Percentiles rank a stretch among this genome's conserved stretches.
These are phyloP conservation scores for Potamilus streckersoni DNA, from an alignment of 1,140 invertebrate genomes.

Conservation along the genomic window DNA sequence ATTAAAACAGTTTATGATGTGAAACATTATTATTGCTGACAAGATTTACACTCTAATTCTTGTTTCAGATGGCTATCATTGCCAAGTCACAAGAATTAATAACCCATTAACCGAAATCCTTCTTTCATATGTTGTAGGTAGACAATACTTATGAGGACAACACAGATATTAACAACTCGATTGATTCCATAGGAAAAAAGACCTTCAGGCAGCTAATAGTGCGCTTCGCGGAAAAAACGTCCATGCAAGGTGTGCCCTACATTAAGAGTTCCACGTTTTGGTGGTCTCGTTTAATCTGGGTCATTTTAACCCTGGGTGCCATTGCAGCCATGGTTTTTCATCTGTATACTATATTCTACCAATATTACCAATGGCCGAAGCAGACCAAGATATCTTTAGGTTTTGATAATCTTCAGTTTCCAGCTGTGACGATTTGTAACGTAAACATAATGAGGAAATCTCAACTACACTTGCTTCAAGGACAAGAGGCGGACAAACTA, in stretches of 20 bases:
- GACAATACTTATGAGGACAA: not conserved
- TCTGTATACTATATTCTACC: slow-evolving; percentile 31
- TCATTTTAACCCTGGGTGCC: slow-evolving; percentile 23
- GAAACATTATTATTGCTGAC: too few species aligned
- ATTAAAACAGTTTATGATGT: too few species aligned
- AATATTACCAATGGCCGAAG: slow-evolving; percentile 36
- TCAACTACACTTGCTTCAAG: slow-evolving; percentile 1
- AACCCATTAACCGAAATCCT: too few species aligned
- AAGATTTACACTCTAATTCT: too few species aligned
- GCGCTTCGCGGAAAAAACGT: slow-evolving; percentile 40
- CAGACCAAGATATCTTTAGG: slow-evolving; percentile 27
- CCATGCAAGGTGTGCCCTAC: slow-evolving; percentile 38
- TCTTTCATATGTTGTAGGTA: too few species aligned
- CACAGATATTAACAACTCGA: slow-evolving; percentile 2
- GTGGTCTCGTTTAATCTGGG: slow-evolving; percentile 32
- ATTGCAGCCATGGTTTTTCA: slow-evolving; percentile 33
- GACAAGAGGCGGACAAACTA: not conserved
- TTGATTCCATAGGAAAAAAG: slow-evolving; percentile 23
- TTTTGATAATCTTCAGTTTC: slow-evolving; percentile 40
- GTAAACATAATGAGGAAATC: slow-evolving; percentile 30
- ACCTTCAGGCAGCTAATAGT: slow-evolving; percentile 18
- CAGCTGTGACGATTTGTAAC: slow-evolving; percentile 53
- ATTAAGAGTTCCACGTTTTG: slow-evolving; percentile 27
- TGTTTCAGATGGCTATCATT: too few species aligned
- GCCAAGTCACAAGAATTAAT: too few species aligned